Percentiles rank a stretch among this genome's conserved stretches.
Conservation (phyloP, 2,113 vertebrate species). For the Gambusia holbrooki region DNA sequence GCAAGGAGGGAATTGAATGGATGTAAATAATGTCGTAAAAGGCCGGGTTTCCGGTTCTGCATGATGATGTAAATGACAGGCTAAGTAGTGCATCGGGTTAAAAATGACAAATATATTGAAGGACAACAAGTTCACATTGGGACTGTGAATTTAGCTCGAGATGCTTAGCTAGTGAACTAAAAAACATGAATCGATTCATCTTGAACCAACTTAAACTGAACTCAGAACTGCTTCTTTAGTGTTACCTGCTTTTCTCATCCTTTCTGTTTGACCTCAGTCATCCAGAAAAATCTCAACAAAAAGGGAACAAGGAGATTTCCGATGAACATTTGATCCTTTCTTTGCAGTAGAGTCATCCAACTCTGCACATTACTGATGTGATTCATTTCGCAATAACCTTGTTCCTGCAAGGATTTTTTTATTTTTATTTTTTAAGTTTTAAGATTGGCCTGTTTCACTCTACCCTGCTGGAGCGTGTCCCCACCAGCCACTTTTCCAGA, state of each 20-base stretch:
- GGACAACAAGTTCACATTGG: no score
- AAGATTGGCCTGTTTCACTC: conserved; percentile 18
- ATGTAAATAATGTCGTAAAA: no score
- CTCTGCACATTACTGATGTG: no score
- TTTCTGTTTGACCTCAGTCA: no score
- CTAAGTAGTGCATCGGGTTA: no score
- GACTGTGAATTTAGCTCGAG: neutral
- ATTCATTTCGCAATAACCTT: neutral
- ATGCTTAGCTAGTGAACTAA: neutral
- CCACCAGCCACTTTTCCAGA: conserved; percentile 29
- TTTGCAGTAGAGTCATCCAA: no score
- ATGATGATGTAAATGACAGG: no score
- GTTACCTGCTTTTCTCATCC: no score
- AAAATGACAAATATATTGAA: no score
- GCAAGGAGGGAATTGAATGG: no score
- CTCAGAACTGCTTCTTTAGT: neutral
- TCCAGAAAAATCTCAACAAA: neutral
- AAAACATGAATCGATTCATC: neutral
- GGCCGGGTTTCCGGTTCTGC: no score
- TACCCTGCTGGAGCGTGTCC: conserved; percentile 38
- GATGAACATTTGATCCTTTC: neutral
- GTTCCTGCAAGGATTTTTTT: conserved; percentile 15
- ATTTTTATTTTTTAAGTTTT: neutral
- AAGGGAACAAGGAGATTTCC: neutral
- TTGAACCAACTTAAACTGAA: neutral